A percentile compares a stretch with the other conserved stretches of the same genome.
These are phyloP conservation scores for Electrona antarctica DNA, from an alignment of 2,113 vertebrate species.

Conservation along the genomic window DNA sequence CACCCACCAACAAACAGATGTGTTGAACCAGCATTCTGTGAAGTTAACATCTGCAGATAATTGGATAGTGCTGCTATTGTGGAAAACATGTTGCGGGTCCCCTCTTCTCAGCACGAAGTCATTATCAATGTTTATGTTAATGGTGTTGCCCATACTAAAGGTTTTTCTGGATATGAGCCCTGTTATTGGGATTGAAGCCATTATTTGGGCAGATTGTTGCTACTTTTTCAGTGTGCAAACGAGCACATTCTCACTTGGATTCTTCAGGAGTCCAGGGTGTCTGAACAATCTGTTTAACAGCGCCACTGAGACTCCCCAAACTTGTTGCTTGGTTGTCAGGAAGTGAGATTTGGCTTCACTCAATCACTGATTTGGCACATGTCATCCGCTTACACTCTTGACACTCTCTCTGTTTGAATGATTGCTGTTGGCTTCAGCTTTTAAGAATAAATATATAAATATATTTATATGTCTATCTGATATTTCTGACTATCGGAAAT, in stretches of 20 bases:
- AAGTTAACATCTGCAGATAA: conserved; percentile 78
- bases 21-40: conserved; percentile 70
- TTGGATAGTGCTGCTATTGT: conserved; percentile 75
- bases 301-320: conserved; percentile 12
- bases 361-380: conserved; percentile 11
- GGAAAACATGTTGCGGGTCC: conserved; percentile 66
- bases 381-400: conserved; percentile 4
- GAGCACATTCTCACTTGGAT: conserved; percentile 11
- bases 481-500: background rate
- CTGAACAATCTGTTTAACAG: conserved; percentile 25
- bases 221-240: conserved; percentile 29
- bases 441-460: background rate
- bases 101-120: conserved; percentile 64
- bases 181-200: conserved; percentile 33
- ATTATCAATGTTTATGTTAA: conserved; percentile 75
- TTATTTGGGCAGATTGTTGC: conserved; percentile 21
- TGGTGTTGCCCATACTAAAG: conserved; percentile 53
- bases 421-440: conserved; percentile 1
- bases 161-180: conserved; percentile 36
- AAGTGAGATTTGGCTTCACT: background rate
- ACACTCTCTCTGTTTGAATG: background rate
- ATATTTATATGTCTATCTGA: no score
- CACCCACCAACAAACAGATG: conserved; percentile 78
- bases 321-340: background rate
- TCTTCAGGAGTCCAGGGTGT: conserved; percentile 24